Evolutionary conservation across 2,113 vertebrate species (phyloP), one percentile per base, ranked within the genome.

Genomic region (Empidonax alnorum): DNA sequence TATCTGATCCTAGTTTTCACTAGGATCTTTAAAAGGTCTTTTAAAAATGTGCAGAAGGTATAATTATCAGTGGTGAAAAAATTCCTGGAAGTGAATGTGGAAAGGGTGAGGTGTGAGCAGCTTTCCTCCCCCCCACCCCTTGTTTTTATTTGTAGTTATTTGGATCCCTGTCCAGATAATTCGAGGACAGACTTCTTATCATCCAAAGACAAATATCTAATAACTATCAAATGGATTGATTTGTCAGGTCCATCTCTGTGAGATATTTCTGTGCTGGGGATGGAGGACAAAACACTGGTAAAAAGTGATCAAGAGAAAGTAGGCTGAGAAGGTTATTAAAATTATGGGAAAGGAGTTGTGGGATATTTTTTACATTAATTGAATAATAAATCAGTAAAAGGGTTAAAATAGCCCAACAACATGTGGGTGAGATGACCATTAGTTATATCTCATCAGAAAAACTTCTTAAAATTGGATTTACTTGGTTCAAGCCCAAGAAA

Each of bases 331-430:
- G 6, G 4, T 31, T 25, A n/a, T 72, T 76, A 35, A 66, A 76
- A 41, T 41, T 25, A 49, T 23, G 12, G 28, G 35, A 42, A 25
- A 86, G 37, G 30, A 55, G 4, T 31, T 77, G 20, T 5, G 1
- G 1, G 5, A 0, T 4, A 58, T 61, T 81, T 87, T 39, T 68
- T 11, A 28, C 2, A 3, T 61, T 0, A 67, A 37, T 72, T 75
- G 67, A 69, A 52, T 31, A 30, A 41, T 30, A 41, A 63, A 63
- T 9, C 7, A 77, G 12, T 53, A n/a, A 66, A 41, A 30, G 11
- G 4, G 11, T 76, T 72, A 35, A 74, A 91, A 50, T 49, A 18
- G n/a, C 30, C 53, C n/a, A 30, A 11, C 0, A 0, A 5, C 23
- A 19, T 28, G 14, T 19, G 24, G 19, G 5, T 37, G 16, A 79